A percentile compares a stretch with the other conserved stretches of the same genome.
Conservation (phyloP, 2,113 vertebrate genomes). For the Protomyctophum bolini region DNA sequence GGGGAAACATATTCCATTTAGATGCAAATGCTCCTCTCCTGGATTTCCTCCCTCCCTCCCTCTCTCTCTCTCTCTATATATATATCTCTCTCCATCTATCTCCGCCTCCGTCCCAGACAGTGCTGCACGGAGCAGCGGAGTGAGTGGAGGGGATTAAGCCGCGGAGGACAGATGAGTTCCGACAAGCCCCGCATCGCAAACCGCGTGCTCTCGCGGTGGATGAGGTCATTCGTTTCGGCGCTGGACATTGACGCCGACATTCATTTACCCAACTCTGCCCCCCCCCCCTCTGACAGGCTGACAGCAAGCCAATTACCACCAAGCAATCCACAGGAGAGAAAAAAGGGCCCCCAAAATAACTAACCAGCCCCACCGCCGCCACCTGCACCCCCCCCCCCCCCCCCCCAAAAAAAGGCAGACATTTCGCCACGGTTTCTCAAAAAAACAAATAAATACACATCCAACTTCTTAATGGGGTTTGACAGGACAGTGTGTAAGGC, state of each 20-base stretch:
- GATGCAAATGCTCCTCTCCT: constrained; percentile 71
- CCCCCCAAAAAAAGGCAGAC: constrained; percentile 10
- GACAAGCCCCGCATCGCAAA: constrained; percentile 60
- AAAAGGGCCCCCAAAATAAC: constrained; percentile 41
- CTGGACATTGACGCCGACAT: constrained; percentile 50
- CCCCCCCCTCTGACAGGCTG: constrained; percentile 47
- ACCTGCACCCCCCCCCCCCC: no score
- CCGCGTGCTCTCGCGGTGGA: constrained; percentile 39
- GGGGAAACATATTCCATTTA: constrained; percentile 72
- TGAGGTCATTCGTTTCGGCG: constrained; percentile 59
- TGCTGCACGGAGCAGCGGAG: constrained; percentile 11
- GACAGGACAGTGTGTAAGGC: constrained; percentile 42
- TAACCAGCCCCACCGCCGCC: not conserved
- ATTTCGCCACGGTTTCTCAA: constrained; percentile 20
- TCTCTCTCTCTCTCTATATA: constrained; percentile 14
- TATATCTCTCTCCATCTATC: constrained; percentile 8
- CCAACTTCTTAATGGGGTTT: constrained; percentile 35
- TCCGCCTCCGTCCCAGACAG: constrained; percentile 24
- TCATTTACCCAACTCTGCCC: constrained; percentile 61
- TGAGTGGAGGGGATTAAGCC: constrained; percentile 35
- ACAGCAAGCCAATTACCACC: constrained; percentile 61
- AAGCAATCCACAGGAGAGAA: constrained; percentile 47
- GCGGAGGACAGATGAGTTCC: constrained; percentile 72
- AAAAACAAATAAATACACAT: not conserved
- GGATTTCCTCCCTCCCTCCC: constrained; percentile 30